Percentiles rank a stretch among this genome's conserved stretches.
These are phyloP conservation scores for Lutjanus erythropterus DNA, from an alignment of 2,113 vertebrate genomes.

Conservation along the genomic window DNA sequence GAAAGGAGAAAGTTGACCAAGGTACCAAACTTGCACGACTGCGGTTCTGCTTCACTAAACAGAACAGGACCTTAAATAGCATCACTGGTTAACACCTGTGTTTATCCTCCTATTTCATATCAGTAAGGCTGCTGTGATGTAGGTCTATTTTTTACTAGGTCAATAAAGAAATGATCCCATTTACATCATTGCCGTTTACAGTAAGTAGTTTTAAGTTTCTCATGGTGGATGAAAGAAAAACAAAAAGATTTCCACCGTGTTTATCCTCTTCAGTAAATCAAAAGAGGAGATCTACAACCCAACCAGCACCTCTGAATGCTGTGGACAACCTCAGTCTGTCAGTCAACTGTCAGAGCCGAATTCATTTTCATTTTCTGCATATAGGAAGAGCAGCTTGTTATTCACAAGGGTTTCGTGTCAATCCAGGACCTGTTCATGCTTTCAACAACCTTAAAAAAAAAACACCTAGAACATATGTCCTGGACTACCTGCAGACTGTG, in stretches of 20 bases:
- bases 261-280: neutral
- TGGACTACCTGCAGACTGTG: neutral
- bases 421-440: conserved; percentile 2
- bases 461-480: neutral
- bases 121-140: too few relatives aligned
- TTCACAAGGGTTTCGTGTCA: conserved; percentile 23
- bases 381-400: neutral
- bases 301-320: neutral
- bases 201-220: neutral
- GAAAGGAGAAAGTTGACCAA: too few relatives aligned
- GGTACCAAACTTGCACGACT: too few relatives aligned
- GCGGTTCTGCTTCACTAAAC: too few relatives aligned
- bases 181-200: too few relatives aligned
- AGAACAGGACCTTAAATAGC: too few relatives aligned
- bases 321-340: neutral
- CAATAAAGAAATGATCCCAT: too few relatives aligned
- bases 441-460: conserved; percentile 2
- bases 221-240: neutral
- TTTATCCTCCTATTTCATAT: too few relatives aligned
- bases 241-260: neutral
- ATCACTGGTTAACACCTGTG: too few relatives aligned
- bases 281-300: too few relatives aligned
- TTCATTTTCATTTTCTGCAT: neutral
- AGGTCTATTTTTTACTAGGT: too few relatives aligned
- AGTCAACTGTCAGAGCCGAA: neutral